Evolutionary conservation across 1,140 invertebrate species (phyloP).

Genomic region (Neuroterus valhalla): DNA sequence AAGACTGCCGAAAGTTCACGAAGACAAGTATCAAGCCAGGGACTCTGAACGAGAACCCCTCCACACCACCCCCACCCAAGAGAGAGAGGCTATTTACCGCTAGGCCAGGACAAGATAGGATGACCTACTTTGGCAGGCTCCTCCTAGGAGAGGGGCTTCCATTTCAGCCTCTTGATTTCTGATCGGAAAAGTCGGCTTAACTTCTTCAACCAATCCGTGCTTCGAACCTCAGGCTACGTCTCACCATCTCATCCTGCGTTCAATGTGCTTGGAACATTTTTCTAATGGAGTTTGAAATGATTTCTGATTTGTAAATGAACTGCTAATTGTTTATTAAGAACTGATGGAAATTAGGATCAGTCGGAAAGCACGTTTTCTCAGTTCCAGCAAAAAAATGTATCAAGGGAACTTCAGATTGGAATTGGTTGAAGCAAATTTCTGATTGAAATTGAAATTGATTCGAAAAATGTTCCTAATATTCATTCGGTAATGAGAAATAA

Average conservation of each 20-base stretch:
- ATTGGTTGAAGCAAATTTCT: too few relatives aligned
- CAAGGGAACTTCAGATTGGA: too few relatives aligned
- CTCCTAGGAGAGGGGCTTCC: slow-evolving; percentile 73
- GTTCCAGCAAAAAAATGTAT: too few relatives aligned
- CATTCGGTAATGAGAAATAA: too few relatives aligned
- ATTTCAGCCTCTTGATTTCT: slow-evolving; percentile 65
- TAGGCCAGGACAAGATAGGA: slow-evolving; percentile 68
- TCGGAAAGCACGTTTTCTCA: too few relatives aligned
- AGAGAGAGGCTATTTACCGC: slow-evolving; percentile 62
- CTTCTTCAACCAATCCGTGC: slow-evolving; percentile 58
- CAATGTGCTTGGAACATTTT: too few relatives aligned
- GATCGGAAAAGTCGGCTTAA: slow-evolving; percentile 71
- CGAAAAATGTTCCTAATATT: too few relatives aligned
- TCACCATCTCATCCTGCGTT: slow-evolving; percentile 11
- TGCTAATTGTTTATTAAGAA: too few relatives aligned
- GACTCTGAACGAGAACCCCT: slow-evolving; percentile 46
- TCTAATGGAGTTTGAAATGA: too few relatives aligned
- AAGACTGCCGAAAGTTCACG: slow-evolving; percentile 32
- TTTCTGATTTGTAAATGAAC: too few relatives aligned
- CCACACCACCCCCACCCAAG: slow-evolving; percentile 55
- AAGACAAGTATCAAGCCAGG: slow-evolving; percentile 11
- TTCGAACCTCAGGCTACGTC: slow-evolving; percentile 30
- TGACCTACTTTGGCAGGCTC: slow-evolving; percentile 74
- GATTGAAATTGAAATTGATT: too few relatives aligned
- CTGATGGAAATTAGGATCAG: too few relatives aligned